Base-by-base conservation (phyloP, 2,888 invertebrate genomes). In the Noctua pronuba region DNA sequence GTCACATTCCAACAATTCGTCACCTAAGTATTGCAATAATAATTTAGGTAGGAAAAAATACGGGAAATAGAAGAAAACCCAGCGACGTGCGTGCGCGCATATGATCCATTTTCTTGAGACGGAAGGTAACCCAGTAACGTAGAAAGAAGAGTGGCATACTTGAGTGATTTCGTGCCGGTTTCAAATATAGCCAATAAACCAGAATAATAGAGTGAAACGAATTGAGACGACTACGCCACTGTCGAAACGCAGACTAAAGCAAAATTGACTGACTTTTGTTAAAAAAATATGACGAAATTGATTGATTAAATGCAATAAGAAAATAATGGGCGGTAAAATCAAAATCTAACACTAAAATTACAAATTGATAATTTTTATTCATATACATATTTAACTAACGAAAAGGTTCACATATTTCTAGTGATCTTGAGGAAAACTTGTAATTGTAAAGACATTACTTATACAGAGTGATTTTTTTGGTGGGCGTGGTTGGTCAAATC, bases 321-420 rank as follows among this genome's bases (percentile, higher is more conserved):
- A 66, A 71, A 49, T 35, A 83, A 60, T 82, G 16, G 18, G 24
- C 35, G 35, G 21, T 35, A 79, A 73, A 18, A 49, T 21, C 35
- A 64, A 49, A 73, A 49, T 46, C 1, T 52, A 46, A 18, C 28
- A 52, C 28, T 44, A 13, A 35, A 31, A 49, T 49, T 31, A 60
- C 13, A n/a, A n/a, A n/a, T n/a, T n/a, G n/a, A n/a, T n/a, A n/a
- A n/a, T n/a, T n/a, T n/a, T n/a, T n/a, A n/a, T n/a, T n/a, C n/a
- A n/a, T n/a, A n/a, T n/a, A n/a, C n/a, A n/a, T n/a, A n/a, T n/a
- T n/a, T n/a, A n/a, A n/a, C n/a, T n/a, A n/a, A n/a, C n/a, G 11
- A 44, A 65, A 65, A 21, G 3, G 16, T n/a, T 31, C 5, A 72
- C 28, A n/a, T 21, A 60, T 4, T 49, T 35, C 13, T 18, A 16